Evolutionary conservation across 2,888 invertebrate genomes (phyloP), one percentile per base, ranked within the genome.

Genomic region (Dioctria linearis): DNA sequence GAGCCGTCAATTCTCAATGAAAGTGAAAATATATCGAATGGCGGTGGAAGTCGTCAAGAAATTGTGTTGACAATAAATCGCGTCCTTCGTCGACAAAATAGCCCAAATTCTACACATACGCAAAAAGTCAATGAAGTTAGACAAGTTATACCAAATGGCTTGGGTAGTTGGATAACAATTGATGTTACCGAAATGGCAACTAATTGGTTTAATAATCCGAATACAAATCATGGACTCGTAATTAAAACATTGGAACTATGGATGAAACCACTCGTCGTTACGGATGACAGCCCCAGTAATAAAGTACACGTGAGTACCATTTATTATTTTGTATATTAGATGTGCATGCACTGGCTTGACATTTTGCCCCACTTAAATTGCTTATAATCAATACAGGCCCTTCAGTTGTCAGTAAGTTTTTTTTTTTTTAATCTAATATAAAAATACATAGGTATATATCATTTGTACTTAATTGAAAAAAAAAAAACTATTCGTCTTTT

Each of bases 221-320:
- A 93, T 80, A 93, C 94, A 85, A 94, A 94, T 86, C 91, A 94
- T 85, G 95, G 95, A 59, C 92, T 96, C 85, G 92, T 95, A 39
- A 91, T 96, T 84, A 94, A 94, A 88, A 92, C 92, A 84, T 91
- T 91, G 86, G 92, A 91, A 87, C 91, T 91, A 83, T 92, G 89
- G 89, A 91, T 91, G 86, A 91, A 91, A 87, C 91, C 91, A 84
- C 90, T 93, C 84, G 91, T 93, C 66, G 93, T 94, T 84, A 94
- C 93, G n/a, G 93, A 93, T 13, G 86, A 87, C 65, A 83, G 80
- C 25, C 75, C 83, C 87, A 91, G 92, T 71, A 93, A 88, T 87
- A 91, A 90, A 85, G 91, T 90, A 87, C 90, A 86, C 83, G 88
- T 88, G 85, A 85, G 85, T 85, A 83, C 3, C 4, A 25, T 25